These are phyloP conservation scores for Squalus acanthias DNA, from an alignment of 2,797 vertebrate species.

Conservation along the genomic window DNA sequence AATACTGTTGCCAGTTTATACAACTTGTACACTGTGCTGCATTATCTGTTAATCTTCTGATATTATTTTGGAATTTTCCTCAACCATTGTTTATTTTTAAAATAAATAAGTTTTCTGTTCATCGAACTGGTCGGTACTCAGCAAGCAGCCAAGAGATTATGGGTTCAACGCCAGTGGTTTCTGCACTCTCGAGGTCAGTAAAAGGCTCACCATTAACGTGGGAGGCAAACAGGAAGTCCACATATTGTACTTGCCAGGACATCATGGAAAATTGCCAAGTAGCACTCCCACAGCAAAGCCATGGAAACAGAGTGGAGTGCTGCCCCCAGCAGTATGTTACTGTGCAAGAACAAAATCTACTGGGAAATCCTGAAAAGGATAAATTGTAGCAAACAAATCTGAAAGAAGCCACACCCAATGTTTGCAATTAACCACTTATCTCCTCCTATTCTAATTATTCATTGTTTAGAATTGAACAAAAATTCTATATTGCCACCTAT, in stretches of 20 bases:
- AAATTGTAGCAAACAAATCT: background rate
- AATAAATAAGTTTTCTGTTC: background rate
- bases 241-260: background rate
- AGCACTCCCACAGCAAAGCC: slow-evolving; percentile 1
- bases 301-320: slow-evolving; percentile 8
- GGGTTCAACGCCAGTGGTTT: too few species aligned
- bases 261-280: background rate
- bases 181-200: background rate
- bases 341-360: background rate
- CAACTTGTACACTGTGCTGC: background rate
- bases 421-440: background rate
- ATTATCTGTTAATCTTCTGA: background rate
- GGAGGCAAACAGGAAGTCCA: background rate
- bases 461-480: background rate
- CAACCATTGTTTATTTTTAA: background rate
- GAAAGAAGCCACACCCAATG: background rate
- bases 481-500: background rate
- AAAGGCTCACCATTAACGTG: background rate
- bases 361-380: background rate
- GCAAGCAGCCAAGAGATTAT: background rate
- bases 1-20: background rate
- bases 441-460: background rate
- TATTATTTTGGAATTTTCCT: background rate
- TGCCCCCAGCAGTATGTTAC: slow-evolving; percentile 10
- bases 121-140: background rate